Evolutionary conservation across 1,140 invertebrate genomes (phyloP), one percentile per base, ranked within the genome.

Genomic region (Elymnias hypermnestra): DNA sequence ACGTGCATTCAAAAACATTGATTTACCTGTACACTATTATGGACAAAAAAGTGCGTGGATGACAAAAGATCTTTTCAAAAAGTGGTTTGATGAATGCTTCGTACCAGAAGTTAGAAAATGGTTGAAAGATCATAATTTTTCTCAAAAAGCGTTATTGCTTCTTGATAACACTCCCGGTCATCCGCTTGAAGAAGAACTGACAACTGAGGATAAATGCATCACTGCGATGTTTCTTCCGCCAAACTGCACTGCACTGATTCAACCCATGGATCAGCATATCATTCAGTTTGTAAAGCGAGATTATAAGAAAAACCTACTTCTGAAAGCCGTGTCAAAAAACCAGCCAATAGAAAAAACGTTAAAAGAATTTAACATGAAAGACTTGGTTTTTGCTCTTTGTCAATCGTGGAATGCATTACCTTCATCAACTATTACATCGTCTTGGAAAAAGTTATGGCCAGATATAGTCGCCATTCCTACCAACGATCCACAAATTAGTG

Each of bases 241-340:
- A 52, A 85, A 85, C 42, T 63, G 65, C 25, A 78, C 71, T 38
- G 52, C 79, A 37, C 54, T 71, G 26, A 77, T 84, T 26, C 75
- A 73, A 58, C 64, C 72, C 26, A 78, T 83, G 66, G 63, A 86
- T 44, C 72, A 81, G 60, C 40, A 70, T 54, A 63, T 72, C 40
- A 68, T 57, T 63, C 54, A 61, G 45, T 61, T 61, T 61, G 51
- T 63, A 7, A 65, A 67, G 52, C 64, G 63, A 66, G 56, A 73
- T 25, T 73, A 68, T 48, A 68, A 69, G 14, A 67, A 61, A 64
- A 69, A 68, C 36, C 59, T 63, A 45, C 64, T 68, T 57, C 21
- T 63, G 40, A 65, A 5, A 54, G 56, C 61, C 48, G 42, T 55
- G 54, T 65, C 57, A 57, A 64, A 70, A 68, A 54, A 68, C 33